phyloP scores from a whole-genome alignment of 2,797 vertebrate species.

The Onychomys torridus region DNA sequence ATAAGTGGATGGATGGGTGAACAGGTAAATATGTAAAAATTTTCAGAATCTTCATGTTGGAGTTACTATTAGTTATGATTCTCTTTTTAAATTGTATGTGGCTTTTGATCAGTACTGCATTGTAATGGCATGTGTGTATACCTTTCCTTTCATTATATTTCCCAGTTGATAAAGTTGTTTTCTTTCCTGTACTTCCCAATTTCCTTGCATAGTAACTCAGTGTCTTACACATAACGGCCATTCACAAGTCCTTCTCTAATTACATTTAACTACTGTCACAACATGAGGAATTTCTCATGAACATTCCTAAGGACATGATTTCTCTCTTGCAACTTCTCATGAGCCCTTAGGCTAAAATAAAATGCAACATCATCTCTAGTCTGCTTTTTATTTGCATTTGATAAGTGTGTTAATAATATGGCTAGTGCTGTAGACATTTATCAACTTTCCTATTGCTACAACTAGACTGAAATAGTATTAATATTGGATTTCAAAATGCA shows the following conservation, averaged over 20 bases:
- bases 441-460: neutral
- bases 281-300: slow-evolving; percentile 49
- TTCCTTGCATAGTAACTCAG: neutral
- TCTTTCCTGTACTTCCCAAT: neutral
- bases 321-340: slow-evolving; percentile 28
- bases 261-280: slow-evolving; percentile 41
- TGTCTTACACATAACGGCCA: slow-evolving; percentile 31
- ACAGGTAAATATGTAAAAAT: neutral
- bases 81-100: neutral
- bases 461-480: neutral
- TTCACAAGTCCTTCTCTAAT: slow-evolving; percentile 48
- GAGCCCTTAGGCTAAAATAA: slow-evolving; percentile 51
- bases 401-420: slow-evolving; percentile 13
- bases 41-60: neutral
- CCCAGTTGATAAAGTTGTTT: neutral
- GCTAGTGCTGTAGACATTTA: slow-evolving; percentile 7
- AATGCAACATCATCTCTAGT: slow-evolving; percentile 23
- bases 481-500: neutral
- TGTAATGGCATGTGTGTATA: neutral
- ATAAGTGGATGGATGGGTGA: neutral
- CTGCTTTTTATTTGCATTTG: neutral
- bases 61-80: slow-evolving; percentile 23
- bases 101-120: neutral
- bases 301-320: slow-evolving; percentile 47
- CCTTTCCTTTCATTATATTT: neutral